Evolutionary conservation across 1,140 invertebrate genomes (phyloP).

Genomic region (Rhagoletis pomonella): DNA sequence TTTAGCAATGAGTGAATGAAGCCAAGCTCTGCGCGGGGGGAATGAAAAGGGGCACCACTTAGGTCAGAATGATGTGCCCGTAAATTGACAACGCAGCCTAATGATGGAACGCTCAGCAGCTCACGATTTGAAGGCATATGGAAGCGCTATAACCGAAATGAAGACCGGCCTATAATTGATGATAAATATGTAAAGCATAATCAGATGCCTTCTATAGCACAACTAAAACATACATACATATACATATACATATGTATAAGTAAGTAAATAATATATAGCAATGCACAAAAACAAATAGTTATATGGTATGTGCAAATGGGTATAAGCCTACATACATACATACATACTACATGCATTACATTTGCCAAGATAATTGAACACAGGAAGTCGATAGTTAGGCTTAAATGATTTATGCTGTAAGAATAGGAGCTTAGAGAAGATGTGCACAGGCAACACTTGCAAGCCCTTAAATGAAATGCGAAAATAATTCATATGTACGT

Average conservation of each 20-base stretch:
- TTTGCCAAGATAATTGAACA: not conserved
- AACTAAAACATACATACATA: no score
- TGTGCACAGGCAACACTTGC: no score
- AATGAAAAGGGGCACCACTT: not conserved
- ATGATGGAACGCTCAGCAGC: not conserved
- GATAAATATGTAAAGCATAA: not conserved
- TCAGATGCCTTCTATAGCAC: not conserved
- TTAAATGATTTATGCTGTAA: no score
- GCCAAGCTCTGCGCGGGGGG: not conserved
- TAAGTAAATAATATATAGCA: not conserved
- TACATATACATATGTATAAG: not conserved
- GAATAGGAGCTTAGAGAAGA: no score
- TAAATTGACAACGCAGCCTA: not conserved
- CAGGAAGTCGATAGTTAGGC: not conserved
- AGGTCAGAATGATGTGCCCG: not conserved
- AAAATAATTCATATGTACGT: not conserved
- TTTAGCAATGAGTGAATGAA: not conserved
- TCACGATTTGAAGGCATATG: not conserved
- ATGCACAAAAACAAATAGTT: not conserved
- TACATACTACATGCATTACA: no score
- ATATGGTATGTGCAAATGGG: not conserved
- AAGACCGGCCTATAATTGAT: not conserved
- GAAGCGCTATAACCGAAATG: not conserved
- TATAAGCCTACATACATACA: not conserved
- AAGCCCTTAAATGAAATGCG: no score